Conservation (phyloP, 2,113 vertebrate genomes). For the Nannospalax galili region DNA sequence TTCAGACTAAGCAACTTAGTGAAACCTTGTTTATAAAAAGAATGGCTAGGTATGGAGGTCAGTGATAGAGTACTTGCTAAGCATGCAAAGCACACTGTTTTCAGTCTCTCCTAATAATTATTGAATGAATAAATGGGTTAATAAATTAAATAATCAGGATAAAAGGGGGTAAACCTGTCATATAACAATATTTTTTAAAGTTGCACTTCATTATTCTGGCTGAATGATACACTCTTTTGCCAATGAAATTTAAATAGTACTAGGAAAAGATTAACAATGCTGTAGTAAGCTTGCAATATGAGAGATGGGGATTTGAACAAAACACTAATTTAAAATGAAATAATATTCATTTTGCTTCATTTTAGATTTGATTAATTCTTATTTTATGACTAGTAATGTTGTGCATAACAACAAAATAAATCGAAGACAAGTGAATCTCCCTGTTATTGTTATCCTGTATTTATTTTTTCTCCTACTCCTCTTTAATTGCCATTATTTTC, state of each 20-base stretch:
- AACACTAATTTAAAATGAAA: neutral
- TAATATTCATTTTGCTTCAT: neutral
- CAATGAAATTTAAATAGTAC: constrained; percentile 28
- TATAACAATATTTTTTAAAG: constrained; percentile 14
- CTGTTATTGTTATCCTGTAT: neutral
- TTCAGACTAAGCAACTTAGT: neutral
- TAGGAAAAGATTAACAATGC: neutral
- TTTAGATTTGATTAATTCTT: constrained; percentile 28
- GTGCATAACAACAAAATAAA: neutral
- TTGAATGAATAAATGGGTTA: neutral
- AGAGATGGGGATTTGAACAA: neutral
- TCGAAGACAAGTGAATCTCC: neutral
- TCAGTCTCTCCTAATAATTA: neutral
- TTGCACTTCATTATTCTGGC: neutral
- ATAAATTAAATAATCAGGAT: neutral
- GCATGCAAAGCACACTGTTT: neutral
- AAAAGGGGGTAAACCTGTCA: neutral
- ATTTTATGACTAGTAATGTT: constrained; percentile 36
- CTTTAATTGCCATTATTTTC: neutral
- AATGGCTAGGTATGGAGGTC: too few species aligned
- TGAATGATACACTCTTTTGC: neutral
- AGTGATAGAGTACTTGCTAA: neutral
- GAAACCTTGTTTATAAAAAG: neutral
- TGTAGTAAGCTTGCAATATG: neutral
- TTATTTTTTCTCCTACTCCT: neutral